These are phyloP conservation scores for Pangasianodon gigas DNA, from an alignment of 2,113 vertebrate genomes.

Conservation along the genomic window DNA sequence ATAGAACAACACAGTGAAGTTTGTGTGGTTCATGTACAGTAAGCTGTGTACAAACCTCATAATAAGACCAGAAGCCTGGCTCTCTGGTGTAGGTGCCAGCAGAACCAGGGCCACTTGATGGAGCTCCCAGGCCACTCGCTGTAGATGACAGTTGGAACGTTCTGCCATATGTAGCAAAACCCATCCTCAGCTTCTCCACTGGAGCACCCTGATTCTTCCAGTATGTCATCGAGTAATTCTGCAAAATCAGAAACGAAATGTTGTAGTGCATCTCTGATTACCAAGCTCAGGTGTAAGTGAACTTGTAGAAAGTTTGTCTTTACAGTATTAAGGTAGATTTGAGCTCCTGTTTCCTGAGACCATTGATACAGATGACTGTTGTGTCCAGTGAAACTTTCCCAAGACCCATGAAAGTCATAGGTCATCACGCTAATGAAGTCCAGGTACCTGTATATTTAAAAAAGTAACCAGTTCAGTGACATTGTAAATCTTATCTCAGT, in stretches of 20 bases:
- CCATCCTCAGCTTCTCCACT: slow-evolving; percentile 72
- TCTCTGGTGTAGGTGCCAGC: slow-evolving; percentile 72
- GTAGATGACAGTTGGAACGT: slow-evolving; percentile 63
- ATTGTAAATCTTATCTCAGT: slow-evolving; percentile 67
- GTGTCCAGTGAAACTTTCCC: slow-evolving; percentile 72
- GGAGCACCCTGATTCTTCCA: slow-evolving; percentile 72
- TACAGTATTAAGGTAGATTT: slow-evolving; percentile 64
- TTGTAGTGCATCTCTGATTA: neutral
- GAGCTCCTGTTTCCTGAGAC: slow-evolving; percentile 42
- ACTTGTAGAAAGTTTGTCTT: slow-evolving; percentile 35
- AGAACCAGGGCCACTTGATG: slow-evolving; percentile 61
- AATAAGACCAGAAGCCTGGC: slow-evolving; percentile 76
- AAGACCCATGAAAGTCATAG: slow-evolving; percentile 76
- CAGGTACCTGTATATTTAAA: slow-evolving; percentile 60
- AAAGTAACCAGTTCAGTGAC: slow-evolving; percentile 55
- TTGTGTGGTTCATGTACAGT: neutral
- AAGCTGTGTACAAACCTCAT: slow-evolving; percentile 68
- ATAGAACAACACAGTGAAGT: neutral
- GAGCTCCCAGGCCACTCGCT: slow-evolving; percentile 56
- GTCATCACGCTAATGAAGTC: slow-evolving; percentile 78
- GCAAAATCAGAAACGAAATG: neutral
- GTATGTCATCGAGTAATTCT: slow-evolving; percentile 74
- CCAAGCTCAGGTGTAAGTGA: neutral
- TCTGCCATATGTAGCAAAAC: slow-evolving; percentile 75
- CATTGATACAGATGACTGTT: slow-evolving; percentile 72